phyloP scores from a whole-genome alignment of 2,888 invertebrate species.

The Nesidiocoris tenuis region DNA sequence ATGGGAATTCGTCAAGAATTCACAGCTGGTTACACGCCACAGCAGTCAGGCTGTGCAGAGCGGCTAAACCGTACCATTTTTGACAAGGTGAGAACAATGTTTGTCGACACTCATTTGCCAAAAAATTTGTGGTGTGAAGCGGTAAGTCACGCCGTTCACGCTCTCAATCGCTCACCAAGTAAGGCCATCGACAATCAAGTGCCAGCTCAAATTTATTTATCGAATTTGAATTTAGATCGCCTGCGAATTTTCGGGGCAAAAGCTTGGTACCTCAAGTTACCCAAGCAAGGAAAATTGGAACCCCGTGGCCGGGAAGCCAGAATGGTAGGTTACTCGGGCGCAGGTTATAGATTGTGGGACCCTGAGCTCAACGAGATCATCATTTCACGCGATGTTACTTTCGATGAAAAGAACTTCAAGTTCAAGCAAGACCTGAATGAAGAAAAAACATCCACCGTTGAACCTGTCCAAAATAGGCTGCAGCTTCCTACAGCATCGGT shows the following conservation, averaged over 20 bases:
- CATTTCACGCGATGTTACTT: constrained; percentile 46
- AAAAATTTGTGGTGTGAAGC: constrained; percentile 44
- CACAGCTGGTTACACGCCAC: constrained; percentile 40
- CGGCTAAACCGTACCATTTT: constrained; percentile 42
- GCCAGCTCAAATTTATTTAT: constrained; percentile 36
- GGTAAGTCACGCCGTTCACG: constrained; percentile 32
- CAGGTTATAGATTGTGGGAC: constrained; percentile 42
- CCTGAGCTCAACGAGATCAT: constrained; percentile 32
- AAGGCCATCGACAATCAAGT: constrained; percentile 16
- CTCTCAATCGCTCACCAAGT: constrained; percentile 37
- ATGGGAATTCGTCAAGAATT: constrained; percentile 41
- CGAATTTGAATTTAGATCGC: not conserved
- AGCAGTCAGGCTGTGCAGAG: constrained; percentile 42
- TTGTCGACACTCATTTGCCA: constrained; percentile 39
- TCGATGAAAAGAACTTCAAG: constrained; percentile 47
- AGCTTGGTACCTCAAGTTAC: constrained; percentile 38
- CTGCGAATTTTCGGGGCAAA: constrained; percentile 38
- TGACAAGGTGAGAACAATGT: constrained; percentile 38
- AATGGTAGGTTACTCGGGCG: constrained; percentile 41
- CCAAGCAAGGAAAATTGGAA: constrained; percentile 40
- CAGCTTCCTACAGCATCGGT: not conserved
- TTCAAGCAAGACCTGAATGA: not conserved
- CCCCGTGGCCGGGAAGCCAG: constrained; percentile 9
- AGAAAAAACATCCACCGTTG: not conserved
- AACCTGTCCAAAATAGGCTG: no score